These are phyloP conservation scores for Oopsacas minuta DNA, from an alignment of 37 sponge, comb jelly and placozoan genomes.

Conservation along the genomic window DNA sequence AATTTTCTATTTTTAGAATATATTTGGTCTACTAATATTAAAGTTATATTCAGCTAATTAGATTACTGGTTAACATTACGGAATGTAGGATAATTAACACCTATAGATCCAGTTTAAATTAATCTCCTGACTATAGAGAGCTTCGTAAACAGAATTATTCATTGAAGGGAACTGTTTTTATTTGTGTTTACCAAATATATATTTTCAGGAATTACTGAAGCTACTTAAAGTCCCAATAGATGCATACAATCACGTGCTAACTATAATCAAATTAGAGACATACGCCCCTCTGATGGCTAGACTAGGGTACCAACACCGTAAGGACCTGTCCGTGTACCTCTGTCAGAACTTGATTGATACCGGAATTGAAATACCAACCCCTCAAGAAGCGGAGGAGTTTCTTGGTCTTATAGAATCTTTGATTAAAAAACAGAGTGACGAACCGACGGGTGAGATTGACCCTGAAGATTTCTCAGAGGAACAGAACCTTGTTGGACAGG, in stretches of 20 bases:
- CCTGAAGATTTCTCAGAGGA: slow-evolving; percentile 85
- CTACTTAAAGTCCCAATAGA: slow-evolving; percentile 76
- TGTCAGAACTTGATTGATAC: slow-evolving; percentile 59
- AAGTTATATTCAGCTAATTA: no score
- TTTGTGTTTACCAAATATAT: not conserved
- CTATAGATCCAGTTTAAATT: no score
- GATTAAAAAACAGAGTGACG: not conserved
- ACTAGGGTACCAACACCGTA: slow-evolving; percentile 54
- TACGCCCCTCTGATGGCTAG: slow-evolving; percentile 36
- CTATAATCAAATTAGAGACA: slow-evolving; percentile 60
- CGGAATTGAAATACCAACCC: slow-evolving; percentile 36
- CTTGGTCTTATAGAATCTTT: not conserved
- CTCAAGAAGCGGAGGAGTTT: slow-evolving; percentile 40
- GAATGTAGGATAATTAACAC: no score
- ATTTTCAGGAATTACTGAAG: slow-evolving; percentile 42
- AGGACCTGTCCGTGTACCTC: slow-evolving; percentile 51
- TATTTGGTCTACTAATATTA: no score
- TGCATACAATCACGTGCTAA: slow-evolving; percentile 70
- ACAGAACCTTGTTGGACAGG: slow-evolving; percentile 71
- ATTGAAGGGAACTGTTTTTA: not conserved
- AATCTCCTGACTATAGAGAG: no score
- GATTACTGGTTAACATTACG: no score
- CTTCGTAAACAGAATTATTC: no score
- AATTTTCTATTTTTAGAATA: no score
- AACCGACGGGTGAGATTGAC: slow-evolving; percentile 36